Base-by-base conservation (phyloP, 2,797 vertebrate genomes). In the Centropyge bicolor region DNA sequence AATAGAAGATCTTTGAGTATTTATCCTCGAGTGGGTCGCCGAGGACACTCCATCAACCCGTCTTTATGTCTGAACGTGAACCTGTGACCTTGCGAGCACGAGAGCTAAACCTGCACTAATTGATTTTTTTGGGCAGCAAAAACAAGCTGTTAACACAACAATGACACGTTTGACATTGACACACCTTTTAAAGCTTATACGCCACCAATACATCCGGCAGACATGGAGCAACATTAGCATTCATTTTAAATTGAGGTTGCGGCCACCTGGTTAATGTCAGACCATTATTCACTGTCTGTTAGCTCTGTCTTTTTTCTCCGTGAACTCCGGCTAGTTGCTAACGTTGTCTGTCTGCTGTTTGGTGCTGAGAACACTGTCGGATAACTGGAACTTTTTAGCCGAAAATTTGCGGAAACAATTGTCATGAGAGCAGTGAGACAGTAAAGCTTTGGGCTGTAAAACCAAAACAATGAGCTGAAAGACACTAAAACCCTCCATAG, bases 1-100 rank as follows among this genome's bases (percentile, higher is more conserved):
- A 87, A 87, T 0, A 60, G 77, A 65, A 65, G 54, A 67, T 19
- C 27, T 80, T 20, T 22, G 22, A 62, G 64, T 60, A 35, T 85
- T 80, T 72, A 75, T 51, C 22, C 52, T 82, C 40, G 80, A 74
- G 43, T 62, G 48, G 61, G 46, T 66, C 36, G 61, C 51, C 45
- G 52, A 75, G 57, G 43, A 69, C 17, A 19, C 48, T 38, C 67
- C 68, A 67, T 61, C 38, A 62, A 36, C 31, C 11, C 11, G 17
- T 45, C 46, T 43, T 24, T 14, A 41, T 57, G 43, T 43, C 27
- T 35, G 12, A 52, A 41, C 5, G 1, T 57, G 20, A 76, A 80
- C 59, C 43, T 51, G 8, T 62, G 64, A 74, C 62, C 66, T 6
- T 24, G 8, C 17, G 4, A 27, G 49, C 20, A 9, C 4, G 19